phyloP scores from a whole-genome alignment of 2,888 invertebrate genomes.

The Drosophila cognata region DNA sequence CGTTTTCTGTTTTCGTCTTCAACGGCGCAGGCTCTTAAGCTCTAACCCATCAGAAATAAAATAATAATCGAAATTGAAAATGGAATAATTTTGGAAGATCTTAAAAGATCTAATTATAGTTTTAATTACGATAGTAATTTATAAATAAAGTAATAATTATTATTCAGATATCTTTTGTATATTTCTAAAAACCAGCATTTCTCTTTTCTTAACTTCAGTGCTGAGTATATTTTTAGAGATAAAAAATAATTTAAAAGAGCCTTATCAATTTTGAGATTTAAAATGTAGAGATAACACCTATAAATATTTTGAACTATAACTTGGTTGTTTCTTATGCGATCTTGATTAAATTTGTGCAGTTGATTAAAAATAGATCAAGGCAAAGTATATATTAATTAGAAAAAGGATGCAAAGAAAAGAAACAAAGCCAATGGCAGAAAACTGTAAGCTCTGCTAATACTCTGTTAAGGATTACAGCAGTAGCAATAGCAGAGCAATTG shows the following conservation, averaged over 20 bases:
- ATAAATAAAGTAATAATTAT: neutral
- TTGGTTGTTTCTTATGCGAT: neutral
- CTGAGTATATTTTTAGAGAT: too few relatives aligned
- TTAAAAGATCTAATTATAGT: neutral
- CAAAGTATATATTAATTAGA: neutral
- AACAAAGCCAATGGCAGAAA: neutral
- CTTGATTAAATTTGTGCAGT: neutral
- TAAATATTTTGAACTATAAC: neutral
- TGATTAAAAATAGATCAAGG: neutral
- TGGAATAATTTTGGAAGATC: neutral
- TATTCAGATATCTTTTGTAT: neutral
- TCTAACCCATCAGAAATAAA: constrained; percentile 28
- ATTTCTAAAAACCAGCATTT: neutral
- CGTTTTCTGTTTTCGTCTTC: constrained; percentile 43
- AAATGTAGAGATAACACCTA: too few relatives aligned
- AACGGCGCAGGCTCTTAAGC: constrained; percentile 56
- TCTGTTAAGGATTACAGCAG: neutral
- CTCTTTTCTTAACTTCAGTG: too few relatives aligned
- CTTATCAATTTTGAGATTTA: too few relatives aligned
- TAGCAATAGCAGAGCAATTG: neutral
- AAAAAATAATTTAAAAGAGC: too few relatives aligned
- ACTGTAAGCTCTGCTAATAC: neutral
- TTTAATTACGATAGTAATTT: neutral
- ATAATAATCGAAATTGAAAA: neutral
- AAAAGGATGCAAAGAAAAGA: neutral